phyloP scores from a whole-genome alignment of 53 echinoderm and acorn worm genomes.

The Zoroaster sp. region DNA sequence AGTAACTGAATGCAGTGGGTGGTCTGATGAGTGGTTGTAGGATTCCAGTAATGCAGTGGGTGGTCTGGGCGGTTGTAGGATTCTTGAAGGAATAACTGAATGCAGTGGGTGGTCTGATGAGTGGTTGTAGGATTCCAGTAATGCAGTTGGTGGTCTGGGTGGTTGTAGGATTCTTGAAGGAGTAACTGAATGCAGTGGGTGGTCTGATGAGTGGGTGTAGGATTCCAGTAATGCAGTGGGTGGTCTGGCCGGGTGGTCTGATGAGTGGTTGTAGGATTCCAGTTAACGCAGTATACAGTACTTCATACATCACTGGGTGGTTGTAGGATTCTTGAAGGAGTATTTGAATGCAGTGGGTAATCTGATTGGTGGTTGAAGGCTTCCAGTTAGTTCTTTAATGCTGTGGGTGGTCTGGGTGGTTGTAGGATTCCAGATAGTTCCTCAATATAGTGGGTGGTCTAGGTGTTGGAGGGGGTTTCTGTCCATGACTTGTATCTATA shows the following conservation, averaged over 20 bases:
- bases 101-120: background rate
- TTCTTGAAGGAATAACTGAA: too few relatives aligned
- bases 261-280: too few relatives aligned
- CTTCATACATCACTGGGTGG: too few relatives aligned
- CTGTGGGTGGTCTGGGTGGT: background rate
- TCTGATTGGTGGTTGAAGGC: too few relatives aligned
- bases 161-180: too few relatives aligned
- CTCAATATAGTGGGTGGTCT: constrained; percentile 90
- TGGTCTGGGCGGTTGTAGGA: background rate
- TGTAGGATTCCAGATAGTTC: constrained; percentile 81
- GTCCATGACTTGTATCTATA: constrained; percentile 82
- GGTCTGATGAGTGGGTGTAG: background rate
- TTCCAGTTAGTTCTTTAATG: too few relatives aligned
- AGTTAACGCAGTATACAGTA: too few relatives aligned
- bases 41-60: background rate
- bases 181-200: background rate
- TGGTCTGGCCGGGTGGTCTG: too few relatives aligned
- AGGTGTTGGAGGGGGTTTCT: constrained; percentile 54
- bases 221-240: background rate
- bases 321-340: background rate
- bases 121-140: background rate
- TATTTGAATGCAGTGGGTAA: too few relatives aligned
- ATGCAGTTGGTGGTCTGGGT: background rate
- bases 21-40: background rate
- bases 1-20: background rate